phyloP scores from a whole-genome alignment of 2,113 vertebrate species.

The Psettodes erumei region DNA sequence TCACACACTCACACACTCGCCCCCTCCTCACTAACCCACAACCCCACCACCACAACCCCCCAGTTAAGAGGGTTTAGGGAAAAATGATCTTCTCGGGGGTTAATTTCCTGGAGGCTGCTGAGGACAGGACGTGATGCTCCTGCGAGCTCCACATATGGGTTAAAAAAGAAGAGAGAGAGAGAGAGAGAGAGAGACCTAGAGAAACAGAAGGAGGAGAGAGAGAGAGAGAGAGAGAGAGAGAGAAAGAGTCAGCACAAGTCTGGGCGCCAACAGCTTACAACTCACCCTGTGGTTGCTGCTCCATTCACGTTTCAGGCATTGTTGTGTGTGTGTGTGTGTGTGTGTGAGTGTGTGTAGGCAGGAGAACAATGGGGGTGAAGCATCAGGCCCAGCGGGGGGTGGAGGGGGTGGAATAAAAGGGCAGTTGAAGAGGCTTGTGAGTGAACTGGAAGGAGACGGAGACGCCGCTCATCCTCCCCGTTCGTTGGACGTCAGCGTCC shows the following conservation, averaged over 20 bases:
- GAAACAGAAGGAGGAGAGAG: neutral
- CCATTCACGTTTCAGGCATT: constrained; percentile 65
- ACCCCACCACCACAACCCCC: neutral
- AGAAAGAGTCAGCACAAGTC: constrained; percentile 16
- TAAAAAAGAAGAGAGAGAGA: neutral
- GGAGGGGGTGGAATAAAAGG: neutral
- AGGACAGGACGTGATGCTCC: neutral
- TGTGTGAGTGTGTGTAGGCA: constrained; percentile 17
- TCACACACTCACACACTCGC: too few species aligned
- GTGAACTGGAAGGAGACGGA: neutral
- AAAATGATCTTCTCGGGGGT: constrained; percentile 10
- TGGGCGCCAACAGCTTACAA: constrained; percentile 56
- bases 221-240: constrained; percentile 13
- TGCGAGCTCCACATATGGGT: neutral
- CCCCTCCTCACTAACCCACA: neutral
- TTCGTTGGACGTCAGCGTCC: too few species aligned
- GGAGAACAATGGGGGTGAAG: constrained; percentile 69
- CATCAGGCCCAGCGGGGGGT: constrained; percentile 27
- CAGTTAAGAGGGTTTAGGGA: constrained; percentile 18
- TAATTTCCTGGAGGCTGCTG: neutral
- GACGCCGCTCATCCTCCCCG: too few species aligned
- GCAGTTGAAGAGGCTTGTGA: neutral
- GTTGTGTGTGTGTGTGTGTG: constrained; percentile 45
- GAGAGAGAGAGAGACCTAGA: neutral
- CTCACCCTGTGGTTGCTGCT: constrained; percentile 47